Evolutionary conservation across 2,113 vertebrate species (phyloP).

Genomic region (Candoia aspera): DNA sequence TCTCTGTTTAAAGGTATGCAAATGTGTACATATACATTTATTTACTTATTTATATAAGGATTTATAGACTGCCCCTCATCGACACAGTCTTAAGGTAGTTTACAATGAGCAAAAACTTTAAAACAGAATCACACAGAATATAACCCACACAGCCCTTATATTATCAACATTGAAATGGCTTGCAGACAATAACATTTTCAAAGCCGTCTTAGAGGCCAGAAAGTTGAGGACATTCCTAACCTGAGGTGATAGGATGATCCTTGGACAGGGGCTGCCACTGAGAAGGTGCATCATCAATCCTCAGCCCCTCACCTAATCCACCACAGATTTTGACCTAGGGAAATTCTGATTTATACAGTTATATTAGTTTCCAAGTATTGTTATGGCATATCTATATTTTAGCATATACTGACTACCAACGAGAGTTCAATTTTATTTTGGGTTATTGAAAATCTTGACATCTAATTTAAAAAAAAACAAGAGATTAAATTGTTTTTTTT

Average conservation of each 20-base stretch:
- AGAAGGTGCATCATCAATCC: background rate
- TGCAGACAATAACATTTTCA: background rate
- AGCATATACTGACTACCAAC: constrained; percentile 45
- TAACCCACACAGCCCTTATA: background rate
- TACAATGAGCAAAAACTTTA: background rate
- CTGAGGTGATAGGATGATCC: background rate
- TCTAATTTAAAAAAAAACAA: constrained; percentile 44
- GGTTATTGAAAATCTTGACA: constrained; percentile 41
- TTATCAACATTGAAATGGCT: background rate
- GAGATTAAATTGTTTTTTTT: constrained; percentile 34
- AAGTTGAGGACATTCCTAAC: background rate
- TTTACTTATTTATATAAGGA: background rate
- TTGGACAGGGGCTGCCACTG: background rate
- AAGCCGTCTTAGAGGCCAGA: background rate
- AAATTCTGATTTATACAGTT: constrained; percentile 47
- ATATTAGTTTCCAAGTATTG: constrained; percentile 39
- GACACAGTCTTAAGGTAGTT: background rate
- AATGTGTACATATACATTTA: background rate
- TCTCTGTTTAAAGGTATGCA: background rate
- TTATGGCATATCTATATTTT: constrained; percentile 45
- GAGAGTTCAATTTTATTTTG: constrained; percentile 45
- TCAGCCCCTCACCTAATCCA: constrained; percentile 6
- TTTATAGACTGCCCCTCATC: background rate
- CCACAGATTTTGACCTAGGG: constrained; percentile 22
- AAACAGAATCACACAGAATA: background rate